phyloP scores from a whole-genome alignment of 1,140 invertebrate species.

The Chrysomallon squamiferum region DNA sequence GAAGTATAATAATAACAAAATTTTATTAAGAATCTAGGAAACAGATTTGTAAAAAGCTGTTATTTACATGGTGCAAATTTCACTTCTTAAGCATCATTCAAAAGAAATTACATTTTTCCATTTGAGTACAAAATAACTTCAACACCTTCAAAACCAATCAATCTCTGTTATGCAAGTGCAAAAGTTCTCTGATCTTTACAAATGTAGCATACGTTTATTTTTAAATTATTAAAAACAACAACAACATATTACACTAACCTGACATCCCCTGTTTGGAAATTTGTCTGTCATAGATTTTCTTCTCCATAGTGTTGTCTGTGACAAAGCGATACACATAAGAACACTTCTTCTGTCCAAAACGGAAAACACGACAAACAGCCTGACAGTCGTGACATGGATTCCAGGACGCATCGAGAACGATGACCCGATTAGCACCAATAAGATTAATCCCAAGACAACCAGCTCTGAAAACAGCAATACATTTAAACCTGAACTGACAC shows the following conservation, averaged over 20 bases:
- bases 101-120: no score
- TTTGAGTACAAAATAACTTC: no score
- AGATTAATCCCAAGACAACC: slow-evolving; percentile 98
- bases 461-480: slow-evolving; percentile 70
- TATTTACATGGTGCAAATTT: no score
- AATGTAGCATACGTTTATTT: neutral
- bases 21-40: no score
- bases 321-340: slow-evolving; percentile 96
- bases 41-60: no score
- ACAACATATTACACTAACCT: slow-evolving; percentile 44
- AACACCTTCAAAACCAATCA: neutral
- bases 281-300: slow-evolving; percentile 97
- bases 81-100: no score
- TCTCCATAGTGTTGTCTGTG: slow-evolving; percentile 95
- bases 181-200: neutral
- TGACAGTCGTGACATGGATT: slow-evolving; percentile 99
- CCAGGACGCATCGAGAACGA: slow-evolving; percentile 98
- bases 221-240: neutral
- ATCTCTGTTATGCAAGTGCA: neutral
- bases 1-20: no score
- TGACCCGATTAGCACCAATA: slow-evolving; percentile 91
- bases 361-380: slow-evolving; percentile 95
- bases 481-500: neutral
- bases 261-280: slow-evolving; percentile 97
- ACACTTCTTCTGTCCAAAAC: slow-evolving; percentile 93